Percentiles rank a stretch among this genome's conserved stretches.
phyloP scores from a whole-genome alignment of 2,888 invertebrate genomes.

The Psylliodes chrysocephalus region DNA sequence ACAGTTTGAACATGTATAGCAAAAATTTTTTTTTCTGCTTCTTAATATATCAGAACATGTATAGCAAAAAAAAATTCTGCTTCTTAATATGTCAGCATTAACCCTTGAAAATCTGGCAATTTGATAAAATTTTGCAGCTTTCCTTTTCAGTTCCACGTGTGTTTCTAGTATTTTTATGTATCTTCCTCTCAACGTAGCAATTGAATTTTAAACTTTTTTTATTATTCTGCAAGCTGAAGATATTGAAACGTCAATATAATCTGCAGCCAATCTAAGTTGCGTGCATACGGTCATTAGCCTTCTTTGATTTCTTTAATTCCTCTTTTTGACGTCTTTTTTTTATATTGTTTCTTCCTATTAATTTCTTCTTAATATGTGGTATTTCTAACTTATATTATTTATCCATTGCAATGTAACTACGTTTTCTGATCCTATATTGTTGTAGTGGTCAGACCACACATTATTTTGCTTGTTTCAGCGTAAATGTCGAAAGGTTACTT shows the following conservation, averaged over 20 bases:
- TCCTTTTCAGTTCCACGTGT: background rate
- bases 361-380: too few relatives aligned
- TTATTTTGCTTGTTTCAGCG: background rate
- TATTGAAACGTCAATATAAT: background rate
- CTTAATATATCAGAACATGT: too few relatives aligned
- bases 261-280: background rate
- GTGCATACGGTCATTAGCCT: too few relatives aligned
- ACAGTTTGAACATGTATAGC: too few relatives aligned
- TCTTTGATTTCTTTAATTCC: too few relatives aligned
- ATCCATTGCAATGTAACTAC: too few relatives aligned
- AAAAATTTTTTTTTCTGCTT: too few relatives aligned
- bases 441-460: background rate
- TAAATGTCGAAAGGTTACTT: background rate
- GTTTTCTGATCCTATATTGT: too few relatives aligned
- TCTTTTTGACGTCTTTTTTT: too few relatives aligned
- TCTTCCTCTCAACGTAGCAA: background rate
- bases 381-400: too few relatives aligned
- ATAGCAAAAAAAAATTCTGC: too few relatives aligned
- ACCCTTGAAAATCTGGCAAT: background rate
- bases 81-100: background rate
- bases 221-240: background rate
- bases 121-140: background rate
- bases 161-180: background rate
- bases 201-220: background rate
- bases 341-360: too few relatives aligned